A percentile compares a stretch with the other conserved stretches of the same genome.
phyloP scores from a whole-genome alignment of 2,113 vertebrate species.

The Alosa alosa region DNA sequence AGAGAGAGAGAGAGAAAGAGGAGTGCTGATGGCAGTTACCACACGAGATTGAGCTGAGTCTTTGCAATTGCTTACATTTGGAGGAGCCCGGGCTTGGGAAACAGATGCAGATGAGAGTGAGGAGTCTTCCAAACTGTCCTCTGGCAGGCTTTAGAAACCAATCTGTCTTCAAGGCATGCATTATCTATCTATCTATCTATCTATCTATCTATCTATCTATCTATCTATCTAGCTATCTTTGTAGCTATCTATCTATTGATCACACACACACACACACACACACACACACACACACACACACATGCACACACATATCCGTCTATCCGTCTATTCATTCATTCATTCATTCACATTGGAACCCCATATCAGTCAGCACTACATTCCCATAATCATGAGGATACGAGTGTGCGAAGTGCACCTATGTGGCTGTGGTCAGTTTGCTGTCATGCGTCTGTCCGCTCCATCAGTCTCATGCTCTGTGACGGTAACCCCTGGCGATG shows the following conservation, averaged over 20 bases:
- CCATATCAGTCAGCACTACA: slow-evolving; percentile 21
- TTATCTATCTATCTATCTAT: neutral
- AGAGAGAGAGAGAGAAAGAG: slow-evolving; percentile 19
- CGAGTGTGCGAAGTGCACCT: neutral
- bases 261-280: too few species aligned
- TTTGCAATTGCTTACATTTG: neutral
- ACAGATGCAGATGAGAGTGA: neutral
- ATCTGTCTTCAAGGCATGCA: neutral
- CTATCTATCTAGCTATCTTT: too few species aligned
- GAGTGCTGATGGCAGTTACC: neutral
- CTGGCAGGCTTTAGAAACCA: neutral
- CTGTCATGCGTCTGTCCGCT: neutral
- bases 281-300: too few species aligned
- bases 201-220: too few species aligned
- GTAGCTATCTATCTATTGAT: too few species aligned
- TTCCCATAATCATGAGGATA: neutral
- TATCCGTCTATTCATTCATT: neutral
- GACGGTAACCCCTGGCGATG: slow-evolving; percentile 61
- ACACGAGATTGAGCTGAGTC: neutral
- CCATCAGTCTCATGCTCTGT: slow-evolving; percentile 32
- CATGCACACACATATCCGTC: neutral
- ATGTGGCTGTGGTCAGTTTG: neutral
- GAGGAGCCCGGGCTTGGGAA: neutral
- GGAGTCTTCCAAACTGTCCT: neutral
- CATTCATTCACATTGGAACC: neutral